Conservation (phyloP, 92 coral and sea anemone species). For the Porites rus region DNA sequence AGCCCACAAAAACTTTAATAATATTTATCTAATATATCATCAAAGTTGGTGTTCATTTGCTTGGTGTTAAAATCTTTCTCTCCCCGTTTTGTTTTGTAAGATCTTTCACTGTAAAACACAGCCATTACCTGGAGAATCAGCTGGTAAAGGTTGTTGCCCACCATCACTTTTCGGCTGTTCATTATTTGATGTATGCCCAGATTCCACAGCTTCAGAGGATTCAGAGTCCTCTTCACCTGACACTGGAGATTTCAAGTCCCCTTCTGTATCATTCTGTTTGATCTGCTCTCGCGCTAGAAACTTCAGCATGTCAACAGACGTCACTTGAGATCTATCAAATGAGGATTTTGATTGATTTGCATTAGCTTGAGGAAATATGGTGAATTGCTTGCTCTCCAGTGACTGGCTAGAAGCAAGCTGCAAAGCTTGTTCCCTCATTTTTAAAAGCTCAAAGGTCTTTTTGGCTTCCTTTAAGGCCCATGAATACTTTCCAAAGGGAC, state of each 20-base stretch:
- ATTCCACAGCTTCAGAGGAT: conserved; percentile 27
- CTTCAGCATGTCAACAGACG: conserved; percentile 41
- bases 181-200: conserved; percentile 7
- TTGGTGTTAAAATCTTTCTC: too few relatives aligned
- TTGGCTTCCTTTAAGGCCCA: conserved; percentile 28
- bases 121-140: conserved; percentile 25
- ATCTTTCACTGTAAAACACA: background rate
- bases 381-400: background rate
- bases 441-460: background rate
- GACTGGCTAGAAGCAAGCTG: background rate
- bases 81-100: background rate
- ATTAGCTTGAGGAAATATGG: conserved; percentile 13
- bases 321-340: conserved; percentile 15
- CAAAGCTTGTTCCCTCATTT: background rate
- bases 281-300: conserved; percentile 33
- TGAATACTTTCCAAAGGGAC: conserved; percentile 10
- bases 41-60: too few relatives aligned
- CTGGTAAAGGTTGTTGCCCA: background rate
- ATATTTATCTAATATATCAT: too few relatives aligned
- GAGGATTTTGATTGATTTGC: background rate
- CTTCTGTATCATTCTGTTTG: background rate
- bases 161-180: background rate
- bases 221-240: conserved; percentile 29
- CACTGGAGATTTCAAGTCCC: background rate
- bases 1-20: too few relatives aligned